Conservation (phyloP, 2,113 vertebrate genomes). For the Hyperopisus bebe region DNA sequence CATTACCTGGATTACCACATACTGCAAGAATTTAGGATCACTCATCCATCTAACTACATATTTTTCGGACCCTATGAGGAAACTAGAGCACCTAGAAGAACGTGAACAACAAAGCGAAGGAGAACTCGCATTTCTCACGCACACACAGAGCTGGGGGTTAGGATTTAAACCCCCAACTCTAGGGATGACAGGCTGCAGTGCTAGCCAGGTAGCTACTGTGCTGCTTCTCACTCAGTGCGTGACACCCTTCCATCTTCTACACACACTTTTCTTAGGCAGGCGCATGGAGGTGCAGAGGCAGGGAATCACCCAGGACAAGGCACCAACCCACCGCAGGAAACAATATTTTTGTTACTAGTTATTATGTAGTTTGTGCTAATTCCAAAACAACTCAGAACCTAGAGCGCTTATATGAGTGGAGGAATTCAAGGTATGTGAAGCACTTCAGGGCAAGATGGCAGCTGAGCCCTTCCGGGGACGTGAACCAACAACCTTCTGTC, state of each 20-base stretch:
- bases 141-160: not conserved
- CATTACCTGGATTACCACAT: not conserved
- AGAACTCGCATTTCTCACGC: not conserved
- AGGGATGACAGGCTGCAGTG: not conserved
- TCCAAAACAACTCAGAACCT: not conserved
- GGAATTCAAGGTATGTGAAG: not conserved
- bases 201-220: not conserved
- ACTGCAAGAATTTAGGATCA: not conserved
- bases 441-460: constrained; percentile 5
- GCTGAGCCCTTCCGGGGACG: not conserved
- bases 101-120: no score
- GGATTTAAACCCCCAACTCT: not conserved
- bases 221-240: not conserved
- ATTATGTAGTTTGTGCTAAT: not conserved
- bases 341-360: not conserved
- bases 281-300: not conserved
- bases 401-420: not conserved
- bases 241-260: not conserved
- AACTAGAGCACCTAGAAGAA: not conserved
- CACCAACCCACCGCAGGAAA: not conserved
- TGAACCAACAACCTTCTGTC: not conserved
- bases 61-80: not conserved
- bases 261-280: not conserved
- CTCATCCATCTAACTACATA: not conserved
- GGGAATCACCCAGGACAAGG: not conserved